A percentile compares a stretch with the other conserved stretches of the same genome.
Evolutionary conservation across 1,140 invertebrate species (phyloP).

Genomic region (Polypedilum vanderplanki): DNA sequence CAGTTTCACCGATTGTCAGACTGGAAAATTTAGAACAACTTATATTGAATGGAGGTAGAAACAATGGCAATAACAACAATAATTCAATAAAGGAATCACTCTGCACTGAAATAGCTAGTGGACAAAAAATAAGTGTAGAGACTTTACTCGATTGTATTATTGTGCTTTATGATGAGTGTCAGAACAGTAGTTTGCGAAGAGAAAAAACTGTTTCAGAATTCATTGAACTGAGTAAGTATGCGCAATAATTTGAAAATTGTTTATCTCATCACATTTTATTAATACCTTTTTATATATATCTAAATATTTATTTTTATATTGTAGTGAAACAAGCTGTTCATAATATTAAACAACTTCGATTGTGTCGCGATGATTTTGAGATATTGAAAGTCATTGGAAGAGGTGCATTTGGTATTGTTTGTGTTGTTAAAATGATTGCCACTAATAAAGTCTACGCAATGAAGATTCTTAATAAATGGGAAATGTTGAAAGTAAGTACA

Average conservation of each 20-base stretch:
- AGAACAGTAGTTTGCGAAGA: slow-evolving; percentile 83
- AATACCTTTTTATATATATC: neutral
- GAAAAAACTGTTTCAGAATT: slow-evolving; percentile 97
- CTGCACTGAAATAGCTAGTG: slow-evolving; percentile 31
- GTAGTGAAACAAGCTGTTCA: slow-evolving; percentile 89
- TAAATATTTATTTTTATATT: slow-evolving; percentile 35
- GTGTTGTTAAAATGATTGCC: slow-evolving; percentile 70
- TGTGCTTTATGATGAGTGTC: slow-evolving; percentile 93
- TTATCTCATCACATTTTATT: neutral
- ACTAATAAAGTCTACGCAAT: slow-evolving; percentile 83
- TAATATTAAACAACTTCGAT: slow-evolving; percentile 76
- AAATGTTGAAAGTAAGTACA: slow-evolving; percentile 78
- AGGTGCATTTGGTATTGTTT: slow-evolving; percentile 98
- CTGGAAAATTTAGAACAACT: neutral
- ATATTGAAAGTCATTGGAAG: slow-evolving; percentile 96
- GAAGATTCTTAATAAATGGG: slow-evolving; percentile 99
- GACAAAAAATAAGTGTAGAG: slow-evolving; percentile 65
- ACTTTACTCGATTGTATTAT: slow-evolving; percentile 86
- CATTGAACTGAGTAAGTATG: slow-evolving; percentile 82
- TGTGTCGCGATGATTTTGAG: slow-evolving; percentile 94
- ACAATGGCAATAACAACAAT: neutral
- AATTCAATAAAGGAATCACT: neutral
- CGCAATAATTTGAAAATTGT: slow-evolving; percentile 13
- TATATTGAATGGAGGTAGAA: neutral
- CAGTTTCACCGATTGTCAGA: neutral